These are phyloP conservation scores for Tichodroma muraria DNA, from an alignment of 2,113 vertebrate species.

Conservation along the genomic window DNA sequence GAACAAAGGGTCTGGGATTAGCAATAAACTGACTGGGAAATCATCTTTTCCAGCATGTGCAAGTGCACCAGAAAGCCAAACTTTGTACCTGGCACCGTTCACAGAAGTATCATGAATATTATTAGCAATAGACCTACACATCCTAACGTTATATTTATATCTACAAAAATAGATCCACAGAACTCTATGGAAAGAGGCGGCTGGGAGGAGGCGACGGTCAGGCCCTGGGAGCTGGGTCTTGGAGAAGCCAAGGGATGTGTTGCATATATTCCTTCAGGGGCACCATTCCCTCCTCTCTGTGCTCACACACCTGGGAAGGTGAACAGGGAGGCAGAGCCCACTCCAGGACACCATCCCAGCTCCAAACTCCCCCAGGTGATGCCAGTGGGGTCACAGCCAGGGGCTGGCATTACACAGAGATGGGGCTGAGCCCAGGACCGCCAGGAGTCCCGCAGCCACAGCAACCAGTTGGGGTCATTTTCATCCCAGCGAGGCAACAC, in stretches of 20 bases:
- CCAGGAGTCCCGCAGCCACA: neutral
- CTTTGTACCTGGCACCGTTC: slow-evolving; percentile 67
- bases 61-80: slow-evolving; percentile 60
- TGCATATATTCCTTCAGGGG: slow-evolving; percentile 17
- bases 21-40: slow-evolving; percentile 2
- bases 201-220: neutral
- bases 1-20: slow-evolving; percentile 23
- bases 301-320: neutral
- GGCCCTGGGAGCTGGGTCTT: neutral
- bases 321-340: neutral
- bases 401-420: neutral
- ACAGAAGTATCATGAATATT: slow-evolving; percentile 63
- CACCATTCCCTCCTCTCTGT: neutral
- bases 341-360: neutral
- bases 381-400: neutral
- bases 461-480: rapidly evolving
- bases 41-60: slow-evolving; percentile 36
- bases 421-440: neutral
- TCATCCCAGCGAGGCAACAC: neutral
- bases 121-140: slow-evolving; percentile 53
- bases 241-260: neutral
- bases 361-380: rapidly evolving
- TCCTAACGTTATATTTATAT: slow-evolving; percentile 62
- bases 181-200: slow-evolving; percentile 57
- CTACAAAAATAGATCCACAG: slow-evolving; percentile 77